Percentiles rank a stretch among this genome's conserved stretches.
Conservation (phyloP, 2,888 invertebrate genomes). For the Diloba caeruleocephala region DNA sequence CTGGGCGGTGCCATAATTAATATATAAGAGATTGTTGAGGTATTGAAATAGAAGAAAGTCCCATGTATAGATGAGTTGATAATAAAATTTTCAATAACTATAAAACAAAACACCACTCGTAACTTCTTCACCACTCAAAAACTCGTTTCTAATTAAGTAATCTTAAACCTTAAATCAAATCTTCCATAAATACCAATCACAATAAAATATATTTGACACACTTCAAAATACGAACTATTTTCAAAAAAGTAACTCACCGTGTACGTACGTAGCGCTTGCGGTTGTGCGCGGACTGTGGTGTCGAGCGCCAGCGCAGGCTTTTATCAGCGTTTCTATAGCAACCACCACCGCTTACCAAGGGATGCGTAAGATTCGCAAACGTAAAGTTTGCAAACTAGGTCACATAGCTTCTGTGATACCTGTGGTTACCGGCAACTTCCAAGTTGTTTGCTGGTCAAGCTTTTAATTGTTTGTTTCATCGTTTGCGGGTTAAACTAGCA, state of each 20-base stretch:
- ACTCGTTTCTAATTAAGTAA: not conserved
- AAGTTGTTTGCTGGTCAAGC: constrained; percentile 32
- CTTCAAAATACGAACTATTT: constrained; percentile 36
- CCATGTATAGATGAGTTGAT: not conserved
- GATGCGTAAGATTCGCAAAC: constrained; percentile 51
- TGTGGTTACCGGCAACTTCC: constrained; percentile 37
- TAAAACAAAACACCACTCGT: constrained; percentile 3
- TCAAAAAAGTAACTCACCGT: constrained; percentile 76
- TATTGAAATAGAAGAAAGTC: not conserved
- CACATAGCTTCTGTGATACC: constrained; percentile 39
- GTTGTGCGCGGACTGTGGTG: constrained; percentile 76
- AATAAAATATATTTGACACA: constrained; percentile 23
- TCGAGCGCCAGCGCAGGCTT: constrained; percentile 65
- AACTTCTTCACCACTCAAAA: constrained; percentile 13
- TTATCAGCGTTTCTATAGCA: constrained; percentile 71
- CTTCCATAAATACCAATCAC: not conserved
- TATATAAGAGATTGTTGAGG: not conserved
- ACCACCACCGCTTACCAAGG: constrained; percentile 69
- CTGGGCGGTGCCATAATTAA: not conserved
- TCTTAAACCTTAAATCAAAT: too few species aligned
- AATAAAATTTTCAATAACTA: not conserved
- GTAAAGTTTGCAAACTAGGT: constrained; percentile 60
- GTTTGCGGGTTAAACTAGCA: constrained; percentile 29
- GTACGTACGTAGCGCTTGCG: constrained; percentile 79
- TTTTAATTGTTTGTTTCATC: constrained; percentile 34